Conservation (phyloP, 2,888 invertebrate species). For the Fragum whitleyi region DNA sequence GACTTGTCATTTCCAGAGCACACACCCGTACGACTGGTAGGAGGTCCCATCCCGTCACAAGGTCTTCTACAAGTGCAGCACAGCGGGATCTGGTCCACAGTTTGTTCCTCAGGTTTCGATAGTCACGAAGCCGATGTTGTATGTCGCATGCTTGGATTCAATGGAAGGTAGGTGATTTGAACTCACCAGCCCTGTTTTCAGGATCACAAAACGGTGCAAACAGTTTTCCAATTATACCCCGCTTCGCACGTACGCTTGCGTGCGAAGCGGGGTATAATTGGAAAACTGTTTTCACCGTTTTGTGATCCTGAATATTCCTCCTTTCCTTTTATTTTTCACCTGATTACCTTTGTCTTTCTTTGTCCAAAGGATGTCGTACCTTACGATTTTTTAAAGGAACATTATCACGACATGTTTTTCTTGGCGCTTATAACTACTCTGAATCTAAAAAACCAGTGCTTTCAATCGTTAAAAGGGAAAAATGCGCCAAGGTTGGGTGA, state of each 20-base stretch:
- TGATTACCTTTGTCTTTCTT: background rate
- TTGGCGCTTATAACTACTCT: too few relatives aligned
- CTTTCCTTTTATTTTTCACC: background rate
- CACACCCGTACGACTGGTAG: conserved; percentile 62
- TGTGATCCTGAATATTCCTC: background rate
- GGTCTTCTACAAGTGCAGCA: conserved; percentile 65
- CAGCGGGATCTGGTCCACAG: conserved; percentile 64
- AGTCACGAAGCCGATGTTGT: conserved; percentile 55
- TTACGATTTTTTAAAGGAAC: too few relatives aligned
- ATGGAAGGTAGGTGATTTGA: conserved; percentile 24
- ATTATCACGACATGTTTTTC: too few relatives aligned
- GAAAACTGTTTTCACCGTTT: too few relatives aligned
- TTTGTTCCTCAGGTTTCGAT: conserved; percentile 56
- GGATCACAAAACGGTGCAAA: too few relatives aligned
- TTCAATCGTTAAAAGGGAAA: too few relatives aligned
- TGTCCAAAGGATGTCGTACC: too few relatives aligned
- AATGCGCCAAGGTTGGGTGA: too few relatives aligned
- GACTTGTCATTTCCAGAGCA: conserved; percentile 43
- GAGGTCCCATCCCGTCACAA: conserved; percentile 60
- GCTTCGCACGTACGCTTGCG: background rate
- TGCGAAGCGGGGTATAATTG: background rate
- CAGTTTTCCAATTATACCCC: too few relatives aligned
- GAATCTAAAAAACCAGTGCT: too few relatives aligned
- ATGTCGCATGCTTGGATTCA: conserved; percentile 63
- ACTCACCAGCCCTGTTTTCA: too few relatives aligned